Conservation (phyloP, 2,797 vertebrate species). For the Emys orbicularis region DNA sequence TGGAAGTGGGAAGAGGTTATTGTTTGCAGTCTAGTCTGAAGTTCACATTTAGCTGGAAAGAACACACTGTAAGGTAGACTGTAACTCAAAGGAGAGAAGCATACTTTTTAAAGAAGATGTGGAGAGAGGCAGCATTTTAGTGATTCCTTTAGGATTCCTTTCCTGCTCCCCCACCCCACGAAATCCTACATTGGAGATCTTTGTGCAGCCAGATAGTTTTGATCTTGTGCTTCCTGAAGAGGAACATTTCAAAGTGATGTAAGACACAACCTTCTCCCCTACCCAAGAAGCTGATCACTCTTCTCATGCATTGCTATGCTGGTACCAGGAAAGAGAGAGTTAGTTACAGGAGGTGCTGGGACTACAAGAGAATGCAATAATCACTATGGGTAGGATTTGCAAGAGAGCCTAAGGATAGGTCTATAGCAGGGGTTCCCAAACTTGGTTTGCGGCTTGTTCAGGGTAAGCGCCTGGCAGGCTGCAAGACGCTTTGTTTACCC, state of each 20-base stretch:
- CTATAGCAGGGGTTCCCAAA: no score
- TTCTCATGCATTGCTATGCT: not conserved
- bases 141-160: not conserved
- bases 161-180: not conserved
- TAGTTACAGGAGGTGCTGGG: not conserved
- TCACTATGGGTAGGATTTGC: not conserved
- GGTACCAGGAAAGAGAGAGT: not conserved
- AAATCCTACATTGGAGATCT: not conserved
- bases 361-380: constrained; percentile 1
- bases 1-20: not conserved
- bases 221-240: not conserved
- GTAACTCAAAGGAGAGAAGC: not conserved
- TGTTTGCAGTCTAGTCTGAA: not conserved
- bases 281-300: not conserved
- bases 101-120: not conserved
- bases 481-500: no score
- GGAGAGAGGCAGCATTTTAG: not conserved
- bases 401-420: not conserved
- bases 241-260: not conserved
- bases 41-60: not conserved
- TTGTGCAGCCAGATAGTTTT: not conserved
- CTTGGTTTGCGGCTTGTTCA: no score
- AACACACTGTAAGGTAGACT: not conserved
- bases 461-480: no score
- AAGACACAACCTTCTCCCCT: not conserved